Conservation (phyloP, 2,888 invertebrate species). For the Piscicola geometra region DNA sequence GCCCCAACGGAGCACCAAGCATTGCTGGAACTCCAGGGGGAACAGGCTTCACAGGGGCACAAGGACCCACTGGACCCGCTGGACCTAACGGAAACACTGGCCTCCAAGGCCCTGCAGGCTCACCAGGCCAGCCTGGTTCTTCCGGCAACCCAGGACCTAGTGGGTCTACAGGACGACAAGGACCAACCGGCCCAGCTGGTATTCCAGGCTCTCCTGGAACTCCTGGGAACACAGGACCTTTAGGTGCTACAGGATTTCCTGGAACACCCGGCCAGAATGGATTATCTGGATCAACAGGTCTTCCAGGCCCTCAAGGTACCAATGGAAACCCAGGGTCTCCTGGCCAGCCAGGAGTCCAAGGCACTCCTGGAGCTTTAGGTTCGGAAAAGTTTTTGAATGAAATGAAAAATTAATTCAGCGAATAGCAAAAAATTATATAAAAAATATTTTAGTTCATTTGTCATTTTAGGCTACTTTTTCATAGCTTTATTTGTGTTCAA, state of each 20-base stretch:
- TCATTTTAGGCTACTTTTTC: too few species aligned
- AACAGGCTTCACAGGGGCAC: slow-evolving; percentile 7
- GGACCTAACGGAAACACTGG: slow-evolving; percentile 22
- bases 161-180: neutral
- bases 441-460: too few species aligned
- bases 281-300: neutral
- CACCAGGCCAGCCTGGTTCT: neutral
- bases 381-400: slow-evolving; percentile 27
- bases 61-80: slow-evolving; percentile 19
- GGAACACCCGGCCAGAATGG: slow-evolving; percentile 22
- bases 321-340: slow-evolving; percentile 20
- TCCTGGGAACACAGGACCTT: slow-evolving; percentile 29
- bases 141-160: neutral
- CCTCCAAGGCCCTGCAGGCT: neutral
- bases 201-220: slow-evolving; percentile 30
- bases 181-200: slow-evolving; percentile 26
- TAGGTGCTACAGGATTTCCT: slow-evolving; percentile 19
- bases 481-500: too few species aligned
- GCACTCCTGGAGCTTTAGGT: slow-evolving; percentile 42
- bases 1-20: slow-evolving; percentile 10
- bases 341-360: slow-evolving; percentile 36
- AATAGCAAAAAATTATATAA: too few species aligned
- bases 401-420: too few species aligned
- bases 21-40: slow-evolving; percentile 33
- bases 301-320: neutral